phyloP scores from a whole-genome alignment of 2,113 vertebrate species.

The Epinephelus moara region DNA sequence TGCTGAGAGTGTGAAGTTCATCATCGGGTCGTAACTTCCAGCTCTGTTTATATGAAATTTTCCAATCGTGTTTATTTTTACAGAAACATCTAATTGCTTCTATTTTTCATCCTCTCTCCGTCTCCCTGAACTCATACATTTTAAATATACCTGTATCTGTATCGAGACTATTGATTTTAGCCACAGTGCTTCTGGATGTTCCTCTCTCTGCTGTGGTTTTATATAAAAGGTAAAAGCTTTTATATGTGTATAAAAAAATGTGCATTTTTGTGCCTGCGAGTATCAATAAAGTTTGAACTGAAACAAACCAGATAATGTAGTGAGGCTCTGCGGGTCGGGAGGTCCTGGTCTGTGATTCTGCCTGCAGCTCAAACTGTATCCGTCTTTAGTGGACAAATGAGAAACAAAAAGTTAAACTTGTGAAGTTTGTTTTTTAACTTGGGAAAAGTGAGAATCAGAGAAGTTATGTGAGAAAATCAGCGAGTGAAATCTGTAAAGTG shows the following conservation, averaged over 20 bases:
- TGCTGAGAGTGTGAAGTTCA: too few relatives aligned
- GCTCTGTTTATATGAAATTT: neutral
- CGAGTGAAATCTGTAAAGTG: neutral
- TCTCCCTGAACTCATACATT: neutral
- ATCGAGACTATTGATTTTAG: neutral
- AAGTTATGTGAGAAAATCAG: neutral
- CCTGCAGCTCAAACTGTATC: neutral
- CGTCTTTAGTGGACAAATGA: neutral
- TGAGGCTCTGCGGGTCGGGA: neutral
- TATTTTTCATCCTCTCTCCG: neutral
- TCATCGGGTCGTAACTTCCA: neutral
- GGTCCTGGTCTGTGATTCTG: neutral
- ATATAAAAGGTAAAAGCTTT: neutral
- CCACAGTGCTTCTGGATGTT: neutral
- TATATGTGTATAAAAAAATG: too few relatives aligned
- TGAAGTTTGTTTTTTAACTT: neutral
- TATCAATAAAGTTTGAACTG: neutral
- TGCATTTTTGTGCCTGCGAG: neutral
- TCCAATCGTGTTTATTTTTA: neutral
- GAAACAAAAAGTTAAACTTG: neutral
- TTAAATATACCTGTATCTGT: neutral
- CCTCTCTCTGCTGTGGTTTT: neutral
- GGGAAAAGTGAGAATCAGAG: neutral
- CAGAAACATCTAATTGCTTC: slow-evolving; percentile 8
- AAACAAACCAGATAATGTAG: neutral